Base-by-base conservation (phyloP, 2,797 vertebrate genomes). In the Neostethus bicornis region DNA sequence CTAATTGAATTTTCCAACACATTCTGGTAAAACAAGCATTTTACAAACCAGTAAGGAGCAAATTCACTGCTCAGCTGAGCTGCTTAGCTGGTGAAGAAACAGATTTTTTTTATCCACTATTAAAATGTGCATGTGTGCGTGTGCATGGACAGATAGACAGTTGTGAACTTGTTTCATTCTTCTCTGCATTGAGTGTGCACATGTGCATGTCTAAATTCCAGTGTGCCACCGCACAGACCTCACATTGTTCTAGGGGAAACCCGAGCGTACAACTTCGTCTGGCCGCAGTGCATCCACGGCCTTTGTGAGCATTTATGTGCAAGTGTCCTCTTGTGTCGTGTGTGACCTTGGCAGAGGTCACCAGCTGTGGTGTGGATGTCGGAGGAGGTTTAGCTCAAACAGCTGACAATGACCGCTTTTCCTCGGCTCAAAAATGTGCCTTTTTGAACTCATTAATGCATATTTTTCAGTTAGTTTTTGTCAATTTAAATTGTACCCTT, bases 201-300 rank as follows among this genome's bases (percentile, higher is more conserved):
- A 74, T 62, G 51, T 53, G 57, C 72, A 65, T 70, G 69, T 76
- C 77, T 61, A 57, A 85, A 91, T 91, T 91, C 89, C 88, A 85
- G 69, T 60, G 24, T 51, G 62, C 75, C 74, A 75, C 74, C 38
- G 70, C 84, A 92, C 90, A 93, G 87, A 80, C 85, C 69, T 80
- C 67, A 81, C 88, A 91, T 92, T 93, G 91, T 93, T 91, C 81
- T 55, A 69, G 66, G 73, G 86, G 92, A 91, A 91, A 92, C 86
- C 80, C 70, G 88, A 93, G 85, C 89, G 80, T 47, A 43, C 71
- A 74, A 80, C 67, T 59, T 77, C 70, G 66, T 64, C 52, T 64
- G 79, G 74, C 79, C 79, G 43, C 51, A 68, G 82, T 85, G 78
- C 81, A 87, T 90, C 84, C 86, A 81, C 73, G 83, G 70, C 54